These are phyloP conservation scores for Volucella zonaria DNA, from an alignment of 2,888 invertebrate genomes.

Conservation along the genomic window DNA sequence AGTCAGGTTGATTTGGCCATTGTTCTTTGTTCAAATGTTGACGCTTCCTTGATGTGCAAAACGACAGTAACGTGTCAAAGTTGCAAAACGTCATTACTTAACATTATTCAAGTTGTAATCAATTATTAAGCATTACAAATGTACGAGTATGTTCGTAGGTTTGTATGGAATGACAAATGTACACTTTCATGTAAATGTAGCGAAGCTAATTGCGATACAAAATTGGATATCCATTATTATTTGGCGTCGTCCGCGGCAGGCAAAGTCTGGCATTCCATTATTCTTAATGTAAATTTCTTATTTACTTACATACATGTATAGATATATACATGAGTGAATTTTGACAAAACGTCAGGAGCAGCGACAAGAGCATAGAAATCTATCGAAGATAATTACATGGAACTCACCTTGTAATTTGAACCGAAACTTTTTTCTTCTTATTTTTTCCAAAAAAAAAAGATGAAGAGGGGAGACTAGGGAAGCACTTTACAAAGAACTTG, in stretches of 20 bases:
- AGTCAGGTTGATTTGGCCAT: conserved; percentile 73
- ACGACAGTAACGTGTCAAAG: conserved; percentile 29
- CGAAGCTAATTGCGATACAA: conserved; percentile 68
- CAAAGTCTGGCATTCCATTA: conserved; percentile 74
- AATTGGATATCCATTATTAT: conserved; percentile 68
- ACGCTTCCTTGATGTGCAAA: conserved; percentile 59
- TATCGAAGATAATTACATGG: conserved; percentile 73
- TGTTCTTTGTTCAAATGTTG: conserved; percentile 72
- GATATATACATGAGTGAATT: conserved; percentile 23
- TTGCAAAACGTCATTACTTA: conserved; percentile 38
- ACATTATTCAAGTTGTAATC: conserved; percentile 61
- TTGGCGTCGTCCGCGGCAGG: conserved; percentile 63
- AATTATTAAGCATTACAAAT: conserved; percentile 69
- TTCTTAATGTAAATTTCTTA: conserved; percentile 71
- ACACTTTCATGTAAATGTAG: conserved; percentile 44
- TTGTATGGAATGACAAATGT: conserved; percentile 5
- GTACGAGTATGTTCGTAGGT: background rate
- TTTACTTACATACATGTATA: conserved; percentile 36
- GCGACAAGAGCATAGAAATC: conserved; percentile 60
- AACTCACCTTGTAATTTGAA: conserved; percentile 82
- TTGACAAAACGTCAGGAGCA: conserved; percentile 65
- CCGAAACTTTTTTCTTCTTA: conserved; percentile 66
- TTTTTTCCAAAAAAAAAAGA: conserved; percentile 37
- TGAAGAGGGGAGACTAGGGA: conserved; percentile 63
- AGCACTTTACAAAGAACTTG: conserved; percentile 72